These are phyloP conservation scores for Pygoscelis antarcticus DNA, from an alignment of 2,113 vertebrate genomes.

Conservation along the genomic window DNA sequence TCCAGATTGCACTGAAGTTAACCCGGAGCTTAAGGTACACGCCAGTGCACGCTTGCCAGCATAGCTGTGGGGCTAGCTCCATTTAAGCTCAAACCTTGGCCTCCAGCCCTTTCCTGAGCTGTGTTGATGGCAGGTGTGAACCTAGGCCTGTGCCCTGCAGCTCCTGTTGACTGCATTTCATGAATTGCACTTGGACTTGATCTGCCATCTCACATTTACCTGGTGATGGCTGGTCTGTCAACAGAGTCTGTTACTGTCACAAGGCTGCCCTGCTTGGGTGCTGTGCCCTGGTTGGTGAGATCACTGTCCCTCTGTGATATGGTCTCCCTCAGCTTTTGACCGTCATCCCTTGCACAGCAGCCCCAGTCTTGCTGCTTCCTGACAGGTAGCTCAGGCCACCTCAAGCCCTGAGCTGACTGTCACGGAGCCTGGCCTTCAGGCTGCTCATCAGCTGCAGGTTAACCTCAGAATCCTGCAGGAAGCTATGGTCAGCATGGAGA, in stretches of 20 bases:
- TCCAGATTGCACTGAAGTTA: neutral
- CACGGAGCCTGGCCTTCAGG: neutral
- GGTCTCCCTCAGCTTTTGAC: neutral
- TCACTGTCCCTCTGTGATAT: neutral
- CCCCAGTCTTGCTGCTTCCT: neutral
- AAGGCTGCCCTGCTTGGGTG: neutral
- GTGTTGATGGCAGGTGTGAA: neutral
- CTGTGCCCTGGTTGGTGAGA: neutral
- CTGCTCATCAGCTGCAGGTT: neutral
- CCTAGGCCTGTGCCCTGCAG: neutral
- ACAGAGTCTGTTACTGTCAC: neutral
- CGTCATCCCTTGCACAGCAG: neutral
- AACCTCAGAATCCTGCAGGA: neutral
- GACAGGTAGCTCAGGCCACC: neutral
- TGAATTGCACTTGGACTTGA: neutral
- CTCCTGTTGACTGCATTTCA: neutral
- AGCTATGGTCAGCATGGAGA: neutral
- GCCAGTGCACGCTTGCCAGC: accelerated
- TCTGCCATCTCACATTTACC: neutral
- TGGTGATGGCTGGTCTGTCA: neutral
- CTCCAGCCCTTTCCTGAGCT: neutral
- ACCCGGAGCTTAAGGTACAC: neutral
- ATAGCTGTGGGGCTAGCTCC: neutral
- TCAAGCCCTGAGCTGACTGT: neutral
- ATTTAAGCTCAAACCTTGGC: neutral